These are phyloP conservation scores for Onthophagus sagittarius DNA, from an alignment of 2,888 invertebrate genomes.

Conservation along the genomic window DNA sequence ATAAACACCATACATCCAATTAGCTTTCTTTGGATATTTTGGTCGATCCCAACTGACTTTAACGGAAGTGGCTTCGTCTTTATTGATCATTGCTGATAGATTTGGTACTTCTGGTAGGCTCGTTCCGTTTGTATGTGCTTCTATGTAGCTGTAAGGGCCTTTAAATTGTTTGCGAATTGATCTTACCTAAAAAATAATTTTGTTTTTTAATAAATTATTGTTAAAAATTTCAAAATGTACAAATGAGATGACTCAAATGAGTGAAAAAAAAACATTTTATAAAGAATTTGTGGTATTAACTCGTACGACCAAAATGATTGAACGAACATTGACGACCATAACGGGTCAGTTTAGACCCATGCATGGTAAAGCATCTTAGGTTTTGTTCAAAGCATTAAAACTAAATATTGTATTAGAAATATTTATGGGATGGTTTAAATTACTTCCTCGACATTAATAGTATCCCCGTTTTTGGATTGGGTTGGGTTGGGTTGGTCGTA, in stretches of 20 bases:
- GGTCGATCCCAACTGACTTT: conserved; percentile 66
- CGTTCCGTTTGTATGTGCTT: conserved; percentile 47
- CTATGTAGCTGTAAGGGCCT: conserved; percentile 54
- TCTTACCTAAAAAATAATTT: conserved; percentile 52
- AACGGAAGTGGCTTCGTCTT: conserved; percentile 59
- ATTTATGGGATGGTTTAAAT: too few species aligned
- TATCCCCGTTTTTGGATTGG: too few species aligned
- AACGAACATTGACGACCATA: too few species aligned
- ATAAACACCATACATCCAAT: conserved; percentile 68
- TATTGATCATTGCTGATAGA: conserved; percentile 51
- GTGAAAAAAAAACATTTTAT: background rate
- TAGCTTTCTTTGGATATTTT: conserved; percentile 52
- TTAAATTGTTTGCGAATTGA: conserved; percentile 57
- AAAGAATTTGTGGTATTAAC: too few species aligned
- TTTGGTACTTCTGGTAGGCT: conserved; percentile 38
- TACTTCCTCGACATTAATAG: too few species aligned
- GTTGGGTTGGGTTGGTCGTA: too few species aligned
- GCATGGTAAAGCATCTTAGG: too few species aligned
- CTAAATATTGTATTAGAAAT: too few species aligned
- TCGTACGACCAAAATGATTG: too few species aligned
- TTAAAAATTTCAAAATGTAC: background rate
- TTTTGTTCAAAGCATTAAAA: too few species aligned
- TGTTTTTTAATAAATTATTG: background rate
- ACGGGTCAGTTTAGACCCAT: too few species aligned
- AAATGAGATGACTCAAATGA: background rate